Conservation (phyloP, 1,140 invertebrate genomes). For the Callitettix versicolor region DNA sequence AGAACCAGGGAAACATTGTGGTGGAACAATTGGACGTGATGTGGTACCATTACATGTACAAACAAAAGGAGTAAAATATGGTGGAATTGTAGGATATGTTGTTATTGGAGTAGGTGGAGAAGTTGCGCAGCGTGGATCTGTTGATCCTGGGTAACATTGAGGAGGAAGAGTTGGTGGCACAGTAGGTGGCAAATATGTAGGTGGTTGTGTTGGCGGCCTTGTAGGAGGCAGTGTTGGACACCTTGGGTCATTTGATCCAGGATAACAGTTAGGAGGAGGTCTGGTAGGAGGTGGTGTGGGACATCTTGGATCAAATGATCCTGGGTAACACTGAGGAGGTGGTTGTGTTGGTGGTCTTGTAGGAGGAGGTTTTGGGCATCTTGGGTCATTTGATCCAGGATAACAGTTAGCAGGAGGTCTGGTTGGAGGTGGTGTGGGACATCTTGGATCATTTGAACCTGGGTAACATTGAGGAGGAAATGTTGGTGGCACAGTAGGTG, state of each 20-base stretch:
- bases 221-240: constrained; percentile 28
- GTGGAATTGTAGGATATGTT: constrained; percentile 13
- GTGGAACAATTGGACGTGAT: constrained; percentile 17
- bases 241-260: constrained; percentile 29
- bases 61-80: constrained; percentile 21
- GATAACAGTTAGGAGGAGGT: constrained; percentile 25
- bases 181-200: constrained; percentile 21
- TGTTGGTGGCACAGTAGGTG: too few relatives aligned
- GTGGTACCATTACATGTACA: constrained; percentile 24
- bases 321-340: constrained; percentile 28
- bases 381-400: constrained; percentile 29
- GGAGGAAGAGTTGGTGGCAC: constrained; percentile 21
- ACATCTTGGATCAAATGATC: constrained; percentile 31
- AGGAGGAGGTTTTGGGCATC: constrained; percentile 25
- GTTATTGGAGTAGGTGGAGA: constrained; percentile 23
- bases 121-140: constrained; percentile 28
- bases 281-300: constrained; percentile 23
- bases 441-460: constrained; percentile 32
- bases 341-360: constrained; percentile 16
- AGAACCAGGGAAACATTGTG: constrained; percentile 28
- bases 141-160: constrained; percentile 31
- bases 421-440: constrained; percentile 23
- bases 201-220: constrained; percentile 19
- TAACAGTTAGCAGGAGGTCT: constrained; percentile 15
- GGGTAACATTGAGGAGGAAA: constrained; percentile 28